Base-by-base conservation (phyloP, 1,140 invertebrate genomes). In the Dinoponera quadriceps region DNA sequence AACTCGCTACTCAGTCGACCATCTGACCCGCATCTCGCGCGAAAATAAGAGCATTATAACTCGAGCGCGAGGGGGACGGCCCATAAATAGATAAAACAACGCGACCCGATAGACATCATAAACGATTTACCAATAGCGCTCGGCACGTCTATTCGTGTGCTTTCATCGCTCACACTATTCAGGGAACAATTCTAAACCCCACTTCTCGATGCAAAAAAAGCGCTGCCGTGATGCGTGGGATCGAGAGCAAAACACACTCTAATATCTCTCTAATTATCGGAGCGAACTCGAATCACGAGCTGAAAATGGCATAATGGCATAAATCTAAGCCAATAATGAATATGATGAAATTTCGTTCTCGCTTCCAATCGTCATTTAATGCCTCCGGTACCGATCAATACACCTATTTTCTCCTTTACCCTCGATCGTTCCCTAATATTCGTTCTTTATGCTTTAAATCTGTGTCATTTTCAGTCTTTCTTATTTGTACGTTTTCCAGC, bases 51-150 rank as follows among this genome's bases (percentile, higher is more conserved):
- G 75, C 75, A 33, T 57, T 29, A 25, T 69, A 69, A 78, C 2
- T 69, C 33, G 16, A 57, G 22, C 16, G 18, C 5, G 14, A 27
- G 5, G 51, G 18, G 57, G 14, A 1, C 65, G n/a, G 14, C 25
- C 60, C 33, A 80, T 80, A 80, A 80, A 80, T 80, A 80, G 75
- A 69, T 80, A 57, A 69, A 69, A 78, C 33, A 69, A 33, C 33
- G 33, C 65, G 33, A 69, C 25, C 2, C 51, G 51, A 80, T 80
- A 80, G 33, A 57, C 65, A 80, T 78, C 75, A 69, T 80, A 80
- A 80, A 78, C 49, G 49, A 69, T 69, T 69, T 80, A 80, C 14
- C 63, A 69, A 69, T 80, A 69, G 48, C 9, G 22, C 18, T 14
- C n/a, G 18, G 22, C 33, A 48, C 51, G 22, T 69, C 13, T 22